Evolutionary conservation across 1,140 invertebrate species (phyloP), one percentile per base, ranked within the genome.

Genomic region (Samia ricini): DNA sequence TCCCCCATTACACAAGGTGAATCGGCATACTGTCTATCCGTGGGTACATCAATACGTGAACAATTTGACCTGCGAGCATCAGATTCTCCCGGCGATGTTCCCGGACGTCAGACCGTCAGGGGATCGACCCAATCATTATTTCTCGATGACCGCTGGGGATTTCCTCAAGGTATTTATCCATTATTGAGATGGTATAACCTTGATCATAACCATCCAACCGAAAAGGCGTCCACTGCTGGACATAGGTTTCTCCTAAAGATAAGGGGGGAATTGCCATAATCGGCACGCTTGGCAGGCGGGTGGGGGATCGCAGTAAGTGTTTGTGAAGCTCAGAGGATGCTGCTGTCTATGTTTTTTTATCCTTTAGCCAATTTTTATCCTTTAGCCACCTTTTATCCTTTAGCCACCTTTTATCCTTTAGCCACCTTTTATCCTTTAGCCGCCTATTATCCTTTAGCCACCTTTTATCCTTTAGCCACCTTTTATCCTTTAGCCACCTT

Each of bases 41-140:
- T 99, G 97, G 96, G 94, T 98, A 20, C 97, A 98, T 87, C 97
- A 99, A 67, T 97, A 95, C 83, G 96, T 96, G 65, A 99, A 99
- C 83, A 97, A 98, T 89, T 85, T 97, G 64, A 91, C 92, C 10
- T 93, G 94, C 21, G 93, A 94, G 56, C 95, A 99, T 88, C 98
- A 99, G 88, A 93, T 95, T 1, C 90, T 93, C 55, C 90, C 92
- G 0, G 94, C 97, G 7, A 92, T 81, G 12, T 99, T 99, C 91
- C 99, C 99, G 0, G 99, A 99, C 86, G 94, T 98, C 0, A 94
- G 96, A 79, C 97, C 98, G 84, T 92, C 77, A 75, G 93, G 89
- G 94, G 67, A 93, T 94, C 56, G 88, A 91, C 71, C 91, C 93
- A 63, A 93, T 18, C 71, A 74, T 0, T 75, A 95, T 76, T 99